phyloP scores from a whole-genome alignment of 2,113 vertebrate genomes.

The Rhadina sibilatrix region DNA sequence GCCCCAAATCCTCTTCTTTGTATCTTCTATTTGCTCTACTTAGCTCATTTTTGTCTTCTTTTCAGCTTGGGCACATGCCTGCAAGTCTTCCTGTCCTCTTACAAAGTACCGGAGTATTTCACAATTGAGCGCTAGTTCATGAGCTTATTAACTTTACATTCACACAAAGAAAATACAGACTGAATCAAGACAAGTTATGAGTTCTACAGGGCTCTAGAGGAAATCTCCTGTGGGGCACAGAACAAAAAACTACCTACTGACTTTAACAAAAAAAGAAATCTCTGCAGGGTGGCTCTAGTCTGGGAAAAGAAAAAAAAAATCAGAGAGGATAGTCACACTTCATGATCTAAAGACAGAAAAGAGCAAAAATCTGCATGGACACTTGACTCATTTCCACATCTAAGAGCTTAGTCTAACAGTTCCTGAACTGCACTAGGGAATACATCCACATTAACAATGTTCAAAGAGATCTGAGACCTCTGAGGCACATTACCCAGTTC shows the following conservation, averaged over 20 bases:
- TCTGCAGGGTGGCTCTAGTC: background rate
- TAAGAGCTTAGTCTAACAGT: slow-evolving; percentile 7
- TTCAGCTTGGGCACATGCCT: background rate
- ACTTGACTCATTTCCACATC: slow-evolving; percentile 28
- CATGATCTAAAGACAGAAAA: slow-evolving; percentile 1
- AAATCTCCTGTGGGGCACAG: background rate
- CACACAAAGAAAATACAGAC: background rate
- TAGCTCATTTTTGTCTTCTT: background rate
- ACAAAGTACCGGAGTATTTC: background rate
- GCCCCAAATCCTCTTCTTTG: background rate
- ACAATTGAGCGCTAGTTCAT: background rate
- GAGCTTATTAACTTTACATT: background rate
- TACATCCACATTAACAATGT: background rate
- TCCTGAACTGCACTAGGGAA: background rate
- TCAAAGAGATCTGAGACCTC: slow-evolving; percentile 12
- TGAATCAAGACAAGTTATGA: background rate
- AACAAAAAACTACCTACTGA: slow-evolving; percentile 16
- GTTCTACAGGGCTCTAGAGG: background rate
- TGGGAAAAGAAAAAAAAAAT: background rate
- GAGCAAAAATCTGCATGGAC: slow-evolving; percentile 44
- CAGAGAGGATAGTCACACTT: background rate
- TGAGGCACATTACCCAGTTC: background rate
- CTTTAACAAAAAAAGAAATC: background rate
- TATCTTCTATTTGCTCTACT: background rate
- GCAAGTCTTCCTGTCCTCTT: background rate